A percentile compares a stretch with the other conserved stretches of the same genome.
Evolutionary conservation across 1,140 invertebrate genomes (phyloP).

Genomic region (Neodiprion pinetum): DNA sequence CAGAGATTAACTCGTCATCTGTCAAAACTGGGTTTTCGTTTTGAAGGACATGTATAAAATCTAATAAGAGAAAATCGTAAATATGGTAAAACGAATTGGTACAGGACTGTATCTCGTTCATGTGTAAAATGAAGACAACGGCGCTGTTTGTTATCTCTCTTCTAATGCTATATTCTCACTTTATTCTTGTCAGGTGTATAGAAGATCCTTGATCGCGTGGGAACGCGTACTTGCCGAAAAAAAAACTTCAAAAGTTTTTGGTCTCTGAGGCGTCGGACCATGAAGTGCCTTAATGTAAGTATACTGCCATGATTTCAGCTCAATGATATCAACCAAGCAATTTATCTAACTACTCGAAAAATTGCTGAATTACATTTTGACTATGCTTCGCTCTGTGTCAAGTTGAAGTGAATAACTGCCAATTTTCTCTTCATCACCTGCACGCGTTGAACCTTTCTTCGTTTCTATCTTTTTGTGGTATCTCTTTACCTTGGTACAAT

Average conservation of each 20-base stretch:
- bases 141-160: neutral
- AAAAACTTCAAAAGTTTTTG: constrained; percentile 40
- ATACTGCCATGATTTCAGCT: constrained; percentile 18
- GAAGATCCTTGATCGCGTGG: constrained; percentile 45
- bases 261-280: constrained; percentile 42
- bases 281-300: constrained; percentile 51
- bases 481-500: too few species aligned
- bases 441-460: too few species aligned
- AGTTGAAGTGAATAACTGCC: neutral
- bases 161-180: neutral
- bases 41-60: too few species aligned
- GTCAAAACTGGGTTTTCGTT: too few species aligned
- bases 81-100: too few species aligned
- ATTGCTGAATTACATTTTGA: too few species aligned
- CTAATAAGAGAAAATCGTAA: too few species aligned
- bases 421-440: neutral
- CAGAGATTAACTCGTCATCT: too few species aligned
- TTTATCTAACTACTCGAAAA: too few species aligned
- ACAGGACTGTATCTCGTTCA: too few species aligned
- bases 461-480: too few species aligned
- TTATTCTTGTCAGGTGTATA: constrained; percentile 53
- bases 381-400: constrained; percentile 9
- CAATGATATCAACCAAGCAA: neutral
- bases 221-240: constrained; percentile 44
- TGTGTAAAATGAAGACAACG: too few species aligned